These are phyloP conservation scores for Geotrupes spiniger DNA, from an alignment of 2,888 invertebrate genomes.

Conservation along the genomic window DNA sequence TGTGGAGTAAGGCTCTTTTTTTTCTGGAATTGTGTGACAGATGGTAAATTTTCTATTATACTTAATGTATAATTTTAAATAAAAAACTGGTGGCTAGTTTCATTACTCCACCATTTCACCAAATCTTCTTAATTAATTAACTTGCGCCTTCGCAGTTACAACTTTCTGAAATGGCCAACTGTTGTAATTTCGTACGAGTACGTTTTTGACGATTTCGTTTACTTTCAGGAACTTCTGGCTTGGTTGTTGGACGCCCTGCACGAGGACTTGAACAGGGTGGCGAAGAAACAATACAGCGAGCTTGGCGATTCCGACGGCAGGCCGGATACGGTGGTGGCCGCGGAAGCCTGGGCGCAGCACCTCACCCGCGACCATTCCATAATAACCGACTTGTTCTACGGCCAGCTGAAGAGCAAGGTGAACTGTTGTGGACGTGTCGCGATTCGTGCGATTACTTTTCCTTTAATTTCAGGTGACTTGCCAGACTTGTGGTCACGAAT, in stretches of 20 bases:
- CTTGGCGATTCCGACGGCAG: conserved; percentile 74
- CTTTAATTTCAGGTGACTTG: conserved; percentile 60
- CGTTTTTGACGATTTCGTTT: no score
- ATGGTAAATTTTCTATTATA: no score
- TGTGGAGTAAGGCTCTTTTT: no score
- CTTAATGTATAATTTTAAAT: no score
- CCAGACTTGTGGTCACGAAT: conserved; percentile 76
- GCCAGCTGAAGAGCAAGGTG: conserved; percentile 85
- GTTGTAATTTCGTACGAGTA: conserved; percentile 7
- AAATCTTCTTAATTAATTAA: no score
- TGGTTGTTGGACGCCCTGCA: conserved; percentile 90
- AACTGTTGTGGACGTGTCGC: conserved; percentile 11
- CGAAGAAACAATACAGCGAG: conserved; percentile 67
- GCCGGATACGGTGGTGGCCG: conserved; percentile 69
- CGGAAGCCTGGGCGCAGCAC: conserved; percentile 82
- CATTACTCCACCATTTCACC: no score
- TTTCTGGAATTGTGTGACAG: no score
- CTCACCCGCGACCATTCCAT: conserved; percentile 79
- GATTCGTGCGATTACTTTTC: not conserved
- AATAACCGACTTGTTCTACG: conserved; percentile 88
- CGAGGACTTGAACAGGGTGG: conserved; percentile 85
- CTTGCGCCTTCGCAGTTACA: no score
- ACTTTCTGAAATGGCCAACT: not conserved
- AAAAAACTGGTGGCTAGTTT: no score
- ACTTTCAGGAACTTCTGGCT: conserved; percentile 71